Conservation (phyloP, 2,113 vertebrate species). For the Pampusana beccarii region DNA sequence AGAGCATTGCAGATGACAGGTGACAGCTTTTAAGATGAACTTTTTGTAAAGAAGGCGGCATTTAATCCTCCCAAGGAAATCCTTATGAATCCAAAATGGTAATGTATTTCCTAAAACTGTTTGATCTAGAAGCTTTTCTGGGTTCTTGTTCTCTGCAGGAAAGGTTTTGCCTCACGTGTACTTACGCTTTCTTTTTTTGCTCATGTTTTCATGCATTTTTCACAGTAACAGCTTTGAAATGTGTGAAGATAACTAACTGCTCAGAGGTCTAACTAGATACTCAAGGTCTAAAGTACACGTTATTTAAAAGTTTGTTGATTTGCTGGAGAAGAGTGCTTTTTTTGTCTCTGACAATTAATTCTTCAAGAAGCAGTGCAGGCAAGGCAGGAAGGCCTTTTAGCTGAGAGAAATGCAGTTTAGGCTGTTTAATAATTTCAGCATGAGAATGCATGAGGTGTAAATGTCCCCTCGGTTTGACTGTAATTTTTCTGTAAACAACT, state of each 20-base stretch:
- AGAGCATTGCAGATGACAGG: background rate
- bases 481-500: background rate
- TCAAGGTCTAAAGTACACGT: background rate
- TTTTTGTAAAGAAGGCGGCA: background rate
- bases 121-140: background rate
- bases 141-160: background rate
- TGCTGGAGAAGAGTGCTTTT: background rate
- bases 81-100: background rate
- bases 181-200: background rate
- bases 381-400: background rate
- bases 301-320: background rate
- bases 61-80: constrained; percentile 9
- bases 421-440: background rate
- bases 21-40: background rate
- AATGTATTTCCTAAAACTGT: background rate
- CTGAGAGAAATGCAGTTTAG: background rate
- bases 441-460: background rate
- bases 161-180: background rate
- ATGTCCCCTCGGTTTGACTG: background rate
- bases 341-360: background rate
- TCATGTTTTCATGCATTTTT: background rate
- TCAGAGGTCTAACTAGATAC: background rate
- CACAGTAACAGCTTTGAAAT: background rate
- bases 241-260: background rate
- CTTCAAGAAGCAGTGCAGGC: background rate